phyloP scores from a whole-genome alignment of 2,888 invertebrate species.

The Tenodera sinensis region DNA sequence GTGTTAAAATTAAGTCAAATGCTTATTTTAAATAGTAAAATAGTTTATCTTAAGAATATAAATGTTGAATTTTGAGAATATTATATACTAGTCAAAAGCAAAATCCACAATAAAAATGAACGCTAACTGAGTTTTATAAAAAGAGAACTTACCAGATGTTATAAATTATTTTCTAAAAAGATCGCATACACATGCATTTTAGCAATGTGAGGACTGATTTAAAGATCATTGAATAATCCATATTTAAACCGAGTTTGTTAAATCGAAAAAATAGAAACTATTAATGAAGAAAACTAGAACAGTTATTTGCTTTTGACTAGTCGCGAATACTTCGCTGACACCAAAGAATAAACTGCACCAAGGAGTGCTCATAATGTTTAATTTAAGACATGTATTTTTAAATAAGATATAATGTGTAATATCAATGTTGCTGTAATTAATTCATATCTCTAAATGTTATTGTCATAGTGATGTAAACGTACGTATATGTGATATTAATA shows the following conservation, averaged over 20 bases:
- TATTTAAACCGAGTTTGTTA: background rate
- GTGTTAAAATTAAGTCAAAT: background rate
- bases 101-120: background rate
- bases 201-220: background rate
- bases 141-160: background rate
- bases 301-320: background rate
- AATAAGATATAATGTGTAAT: conserved; percentile 1
- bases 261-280: background rate
- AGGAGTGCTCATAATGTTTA: background rate
- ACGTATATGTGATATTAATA: background rate
- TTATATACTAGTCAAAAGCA: background rate
- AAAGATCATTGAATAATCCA: background rate
- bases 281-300: background rate
- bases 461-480: background rate
- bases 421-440: background rate
- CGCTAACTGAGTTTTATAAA: background rate
- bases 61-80: background rate
- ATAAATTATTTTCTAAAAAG: background rate
- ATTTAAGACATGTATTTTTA: conserved; percentile 5
- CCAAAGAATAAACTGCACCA: background rate
- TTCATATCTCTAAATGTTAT: background rate
- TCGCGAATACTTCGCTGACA: background rate
- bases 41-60: background rate
- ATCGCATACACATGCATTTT: background rate
- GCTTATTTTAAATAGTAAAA: background rate